Evolutionary conservation across 1,140 invertebrate species (phyloP), one percentile per base, ranked within the genome.

Genomic region (Glossosoma conforme): DNA sequence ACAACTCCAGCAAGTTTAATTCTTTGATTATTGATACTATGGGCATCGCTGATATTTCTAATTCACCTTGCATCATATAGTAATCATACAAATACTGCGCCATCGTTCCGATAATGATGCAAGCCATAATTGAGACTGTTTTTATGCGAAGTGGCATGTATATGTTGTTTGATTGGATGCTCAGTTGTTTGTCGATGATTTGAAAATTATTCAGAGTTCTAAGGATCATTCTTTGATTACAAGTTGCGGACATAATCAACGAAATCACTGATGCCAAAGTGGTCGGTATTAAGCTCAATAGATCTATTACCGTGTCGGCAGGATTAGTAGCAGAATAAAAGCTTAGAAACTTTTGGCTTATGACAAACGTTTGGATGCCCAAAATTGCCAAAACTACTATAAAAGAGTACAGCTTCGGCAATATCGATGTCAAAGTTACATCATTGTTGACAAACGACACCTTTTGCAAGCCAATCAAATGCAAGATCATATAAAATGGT

Each of bases 191-290:
- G 24, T 58, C 56, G 3, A 58, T 24, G 5, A 58, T 46, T 40
- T 51, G 45, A 33, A 51, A 53, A 30, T 58, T 58, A n/a, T 58
- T 58, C 5, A 58, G 25, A 11, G 38, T 35, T 30, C 56, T 45
- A 13, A 51, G 14, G 4, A 58, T 58, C 56, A 58, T 58, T 2
- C 32, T 45, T 32, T 49, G 40, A 43, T 54, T 49, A 19, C 51
- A 47, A 11, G 56, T 58, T 1, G 46, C 47, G 11, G 56, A 48
- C 30, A 58, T 51, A 11, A 50, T 19, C 22, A 58, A 13, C 10
- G 46, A 54, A 36, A 51, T 25, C 11, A 47, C 44, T 1, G 42
- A 33, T 1, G 56, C 41, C 13, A 54, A 41, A 1, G 52, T 43
- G 21, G 51, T 19, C 3, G 56, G 56, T 2, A 54, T 53, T 19